Evolutionary conservation across 2,888 invertebrate genomes (phyloP).

Genomic region (Callimorpha dominula): DNA sequence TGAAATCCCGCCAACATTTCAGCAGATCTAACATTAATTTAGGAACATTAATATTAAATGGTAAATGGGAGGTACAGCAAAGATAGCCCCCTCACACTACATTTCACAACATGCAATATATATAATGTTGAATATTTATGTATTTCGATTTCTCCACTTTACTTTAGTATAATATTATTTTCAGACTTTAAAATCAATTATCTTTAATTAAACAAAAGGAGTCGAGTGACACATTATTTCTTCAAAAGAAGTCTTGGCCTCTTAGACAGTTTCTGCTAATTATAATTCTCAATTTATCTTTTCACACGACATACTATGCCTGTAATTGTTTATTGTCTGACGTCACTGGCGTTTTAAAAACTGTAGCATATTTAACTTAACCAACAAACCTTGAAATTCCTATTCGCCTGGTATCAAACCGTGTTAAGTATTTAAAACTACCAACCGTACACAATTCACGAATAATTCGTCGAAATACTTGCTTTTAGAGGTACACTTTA

Average conservation of each 20-base stretch:
- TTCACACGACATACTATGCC: constrained; percentile 1
- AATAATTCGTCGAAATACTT: constrained; percentile 8
- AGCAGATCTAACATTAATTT: constrained; percentile 72
- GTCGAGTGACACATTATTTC: too few relatives aligned
- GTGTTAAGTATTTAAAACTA: constrained; percentile 16
- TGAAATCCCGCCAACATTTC: constrained; percentile 79
- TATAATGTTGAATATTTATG: background rate
- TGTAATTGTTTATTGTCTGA: background rate
- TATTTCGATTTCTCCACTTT: too few relatives aligned
- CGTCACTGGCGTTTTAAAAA: constrained; percentile 15
- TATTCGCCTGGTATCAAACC: constrained; percentile 9
- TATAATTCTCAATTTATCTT: background rate
- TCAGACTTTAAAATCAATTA: too few relatives aligned
- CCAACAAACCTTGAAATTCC: constrained; percentile 30
- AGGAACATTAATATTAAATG: constrained; percentile 7
- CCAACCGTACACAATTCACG: constrained; percentile 10
- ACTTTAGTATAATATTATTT: too few relatives aligned
- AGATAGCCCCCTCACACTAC: constrained; percentile 56
- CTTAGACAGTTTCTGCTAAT: too few relatives aligned
- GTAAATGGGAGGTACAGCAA: constrained; percentile 42
- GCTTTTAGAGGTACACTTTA: background rate
- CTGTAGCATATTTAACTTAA: constrained; percentile 14
- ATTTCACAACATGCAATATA: background rate
- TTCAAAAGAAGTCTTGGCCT: too few relatives aligned
- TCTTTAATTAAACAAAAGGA: too few relatives aligned